These are phyloP conservation scores for Eupeodes latifasciatus DNA, from an alignment of 2,888 invertebrate genomes.

Conservation along the genomic window DNA sequence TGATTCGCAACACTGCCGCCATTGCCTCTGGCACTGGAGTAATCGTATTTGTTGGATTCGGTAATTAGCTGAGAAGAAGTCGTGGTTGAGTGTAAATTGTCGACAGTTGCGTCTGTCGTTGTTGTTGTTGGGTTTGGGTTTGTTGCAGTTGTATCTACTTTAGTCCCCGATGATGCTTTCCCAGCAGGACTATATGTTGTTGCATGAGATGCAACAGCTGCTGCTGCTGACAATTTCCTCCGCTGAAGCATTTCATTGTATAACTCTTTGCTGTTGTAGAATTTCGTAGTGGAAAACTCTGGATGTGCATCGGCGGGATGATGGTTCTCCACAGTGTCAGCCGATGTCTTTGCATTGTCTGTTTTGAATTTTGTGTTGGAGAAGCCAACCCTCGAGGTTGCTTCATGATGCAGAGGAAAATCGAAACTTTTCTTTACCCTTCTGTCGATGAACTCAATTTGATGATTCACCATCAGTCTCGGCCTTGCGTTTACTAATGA, in stretches of 20 bases:
- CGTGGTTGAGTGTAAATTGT: constrained; percentile 33
- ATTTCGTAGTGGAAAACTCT: constrained; percentile 84
- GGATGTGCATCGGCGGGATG: constrained; percentile 79
- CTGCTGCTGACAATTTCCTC: constrained; percentile 38
- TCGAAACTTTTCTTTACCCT: constrained; percentile 84
- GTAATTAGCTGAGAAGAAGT: constrained; percentile 46
- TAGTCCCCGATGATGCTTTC: constrained; percentile 13
- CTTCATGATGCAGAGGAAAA: constrained; percentile 82
- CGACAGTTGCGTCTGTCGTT: constrained; percentile 73
- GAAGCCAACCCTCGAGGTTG: constrained; percentile 81
- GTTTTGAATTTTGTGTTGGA: constrained; percentile 83
- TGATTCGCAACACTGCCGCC: not conserved
- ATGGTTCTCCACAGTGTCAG: constrained; percentile 44
- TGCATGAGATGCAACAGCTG: constrained; percentile 25
- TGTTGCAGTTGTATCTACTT: constrained; percentile 31
- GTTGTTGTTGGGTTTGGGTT: constrained; percentile 2
- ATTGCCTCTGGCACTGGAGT: not conserved
- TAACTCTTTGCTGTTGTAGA: constrained; percentile 84
- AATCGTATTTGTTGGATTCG: constrained; percentile 23
- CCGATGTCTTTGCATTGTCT: constrained; percentile 75
- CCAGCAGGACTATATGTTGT: constrained; percentile 76
- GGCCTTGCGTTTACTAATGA: constrained; percentile 42
- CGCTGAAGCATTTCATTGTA: constrained; percentile 83
- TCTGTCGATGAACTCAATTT: constrained; percentile 81
- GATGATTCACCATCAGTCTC: constrained; percentile 75